A percentile compares a stretch with the other conserved stretches of the same genome.
Evolutionary conservation across 2,113 vertebrate species (phyloP).

Genomic region (Candoia aspera): DNA sequence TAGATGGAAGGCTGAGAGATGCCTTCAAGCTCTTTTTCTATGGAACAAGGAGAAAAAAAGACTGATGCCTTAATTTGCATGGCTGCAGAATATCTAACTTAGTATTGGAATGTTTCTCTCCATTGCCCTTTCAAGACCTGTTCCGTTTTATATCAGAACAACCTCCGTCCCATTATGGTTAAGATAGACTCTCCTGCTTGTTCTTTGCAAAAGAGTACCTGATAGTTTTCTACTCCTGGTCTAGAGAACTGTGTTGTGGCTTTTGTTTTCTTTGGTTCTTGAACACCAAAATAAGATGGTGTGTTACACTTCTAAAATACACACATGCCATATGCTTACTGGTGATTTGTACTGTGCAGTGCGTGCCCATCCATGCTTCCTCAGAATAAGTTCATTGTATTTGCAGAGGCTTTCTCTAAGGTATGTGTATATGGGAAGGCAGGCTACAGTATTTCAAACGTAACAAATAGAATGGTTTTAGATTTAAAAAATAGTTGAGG

Average conservation of each 20-base stretch:
- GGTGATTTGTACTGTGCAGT: background rate
- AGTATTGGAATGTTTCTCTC: background rate
- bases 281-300: background rate
- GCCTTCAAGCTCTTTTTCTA: no score
- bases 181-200: background rate
- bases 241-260: slow-evolving; percentile 6
- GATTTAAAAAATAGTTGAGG: background rate
- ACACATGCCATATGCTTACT: background rate
- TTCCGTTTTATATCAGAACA: background rate
- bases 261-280: background rate
- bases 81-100: background rate
- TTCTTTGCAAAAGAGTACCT: background rate
- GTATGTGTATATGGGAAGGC: background rate
- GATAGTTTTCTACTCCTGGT: background rate
- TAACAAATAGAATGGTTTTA: background rate
- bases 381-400: background rate
- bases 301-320: slow-evolving; percentile 8
- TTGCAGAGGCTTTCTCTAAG: background rate
- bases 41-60: background rate
- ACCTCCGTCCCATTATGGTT: background rate
- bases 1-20: background rate
- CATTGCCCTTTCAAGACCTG: background rate
- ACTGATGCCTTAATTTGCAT: background rate
- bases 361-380: background rate
- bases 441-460: background rate